Conservation (phyloP, 2,797 vertebrate species). For the Acrossocheilus fasciatus region DNA sequence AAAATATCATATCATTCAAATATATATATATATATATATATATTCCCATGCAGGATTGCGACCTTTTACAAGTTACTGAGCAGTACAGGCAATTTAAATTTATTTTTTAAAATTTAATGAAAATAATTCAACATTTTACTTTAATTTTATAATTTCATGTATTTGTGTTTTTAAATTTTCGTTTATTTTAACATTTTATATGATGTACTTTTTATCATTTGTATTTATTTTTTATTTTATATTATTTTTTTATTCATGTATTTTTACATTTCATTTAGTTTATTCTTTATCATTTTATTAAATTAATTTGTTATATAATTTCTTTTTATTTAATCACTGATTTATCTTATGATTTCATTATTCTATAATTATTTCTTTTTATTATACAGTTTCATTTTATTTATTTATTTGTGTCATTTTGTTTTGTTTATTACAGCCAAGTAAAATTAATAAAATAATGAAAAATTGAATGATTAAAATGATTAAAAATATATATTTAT, state of each 20-base stretch:
- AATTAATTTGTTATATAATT: neutral
- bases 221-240: too few species aligned
- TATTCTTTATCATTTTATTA: neutral
- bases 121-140: too few species aligned
- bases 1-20: neutral
- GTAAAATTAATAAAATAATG: neutral
- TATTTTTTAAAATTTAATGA: too few species aligned
- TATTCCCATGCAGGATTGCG: neutral
- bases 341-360: too few species aligned
- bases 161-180: neutral
- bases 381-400: neutral
- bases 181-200: neutral
- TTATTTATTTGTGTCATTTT: neutral
- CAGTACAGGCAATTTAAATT: too few species aligned
- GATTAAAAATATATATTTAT: neutral
- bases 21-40: neutral
- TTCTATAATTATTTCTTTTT: neutral
- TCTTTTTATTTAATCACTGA: neutral
- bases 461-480: neutral
- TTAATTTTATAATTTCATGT: neutral
- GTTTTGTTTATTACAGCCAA: neutral
- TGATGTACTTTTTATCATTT: neutral
- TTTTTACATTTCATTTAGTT: neutral
- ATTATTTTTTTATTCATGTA: too few species aligned
- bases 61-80: neutral